Evolutionary conservation across 2,797 vertebrate species (phyloP).

Genomic region (Pseudomugil gertrudae): DNA sequence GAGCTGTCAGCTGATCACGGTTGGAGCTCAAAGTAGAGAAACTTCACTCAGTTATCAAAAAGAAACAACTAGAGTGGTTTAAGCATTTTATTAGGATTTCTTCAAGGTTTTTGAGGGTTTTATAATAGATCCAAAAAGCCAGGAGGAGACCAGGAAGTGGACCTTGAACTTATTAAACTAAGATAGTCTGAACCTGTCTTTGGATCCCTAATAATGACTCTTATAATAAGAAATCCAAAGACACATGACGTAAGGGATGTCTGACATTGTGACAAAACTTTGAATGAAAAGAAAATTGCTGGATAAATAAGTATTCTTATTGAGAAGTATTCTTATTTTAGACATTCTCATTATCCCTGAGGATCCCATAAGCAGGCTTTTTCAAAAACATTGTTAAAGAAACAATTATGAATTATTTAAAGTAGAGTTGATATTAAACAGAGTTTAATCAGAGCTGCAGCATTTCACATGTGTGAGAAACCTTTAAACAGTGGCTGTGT

Average conservation of each 20-base stretch:
- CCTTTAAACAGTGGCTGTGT: neutral
- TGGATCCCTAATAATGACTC: neutral
- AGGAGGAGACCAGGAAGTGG: neutral
- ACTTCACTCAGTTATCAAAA: neutral
- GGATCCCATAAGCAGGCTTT: neutral
- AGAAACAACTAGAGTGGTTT: neutral
- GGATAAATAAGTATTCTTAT: neutral
- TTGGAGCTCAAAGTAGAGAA: neutral
- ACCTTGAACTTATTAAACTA: neutral
- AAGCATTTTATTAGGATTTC: neutral
- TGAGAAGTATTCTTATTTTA: neutral
- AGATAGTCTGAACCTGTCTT: neutral
- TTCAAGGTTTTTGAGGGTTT: neutral
- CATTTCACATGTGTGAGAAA: neutral
- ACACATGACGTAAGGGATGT: neutral
- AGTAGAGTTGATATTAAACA: neutral
- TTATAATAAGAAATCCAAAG: neutral
- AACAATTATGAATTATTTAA: neutral
- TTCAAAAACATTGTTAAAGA: neutral
- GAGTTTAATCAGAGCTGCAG: neutral
- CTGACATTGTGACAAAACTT: neutral
- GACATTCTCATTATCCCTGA: neutral
- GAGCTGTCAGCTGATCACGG: neutral
- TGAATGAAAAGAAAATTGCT: neutral
- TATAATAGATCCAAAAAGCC: neutral